These are phyloP conservation scores for Drosophila lowei DNA, from an alignment of 1,140 invertebrate genomes.

Conservation along the genomic window DNA sequence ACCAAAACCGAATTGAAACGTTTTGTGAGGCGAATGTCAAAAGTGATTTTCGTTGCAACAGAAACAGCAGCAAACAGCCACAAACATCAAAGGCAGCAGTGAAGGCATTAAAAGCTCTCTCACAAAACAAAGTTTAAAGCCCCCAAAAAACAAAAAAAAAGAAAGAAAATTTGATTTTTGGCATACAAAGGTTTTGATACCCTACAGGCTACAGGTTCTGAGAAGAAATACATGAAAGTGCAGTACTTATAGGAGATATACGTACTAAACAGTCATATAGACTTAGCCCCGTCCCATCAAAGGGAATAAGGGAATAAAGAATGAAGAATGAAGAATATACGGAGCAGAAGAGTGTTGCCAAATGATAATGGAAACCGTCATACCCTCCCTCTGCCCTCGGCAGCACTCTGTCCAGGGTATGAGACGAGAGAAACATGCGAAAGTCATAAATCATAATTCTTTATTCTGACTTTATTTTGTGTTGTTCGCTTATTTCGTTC, in stretches of 20 bases:
- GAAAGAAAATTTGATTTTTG: slow-evolving; percentile 6
- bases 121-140: slow-evolving; percentile 39
- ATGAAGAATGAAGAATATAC: no score
- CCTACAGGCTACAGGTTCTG: no score
- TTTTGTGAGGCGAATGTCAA: slow-evolving; percentile 65
- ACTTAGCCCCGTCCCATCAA: no score
- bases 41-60: slow-evolving; percentile 67
- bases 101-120: slow-evolving; percentile 56
- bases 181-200: no score
- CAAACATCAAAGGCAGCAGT: slow-evolving; percentile 42
- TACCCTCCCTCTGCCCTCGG: no score
- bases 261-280: no score
- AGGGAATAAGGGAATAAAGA: no score
- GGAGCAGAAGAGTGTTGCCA: no score
- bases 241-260: no score
- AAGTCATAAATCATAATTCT: slow-evolving; percentile 80
- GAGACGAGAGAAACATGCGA: slow-evolving; percentile 59
- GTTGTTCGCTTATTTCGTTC: slow-evolving; percentile 26
- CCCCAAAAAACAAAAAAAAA: slow-evolving; percentile 23
- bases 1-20: slow-evolving; percentile 35
- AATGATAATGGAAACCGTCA: no score
- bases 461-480: slow-evolving; percentile 53
- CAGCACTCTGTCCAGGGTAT: not conserved
- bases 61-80: slow-evolving; percentile 16
- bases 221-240: no score